Base-by-base conservation (phyloP, 1,140 invertebrate genomes). In the Ostrea denselamellosa region DNA sequence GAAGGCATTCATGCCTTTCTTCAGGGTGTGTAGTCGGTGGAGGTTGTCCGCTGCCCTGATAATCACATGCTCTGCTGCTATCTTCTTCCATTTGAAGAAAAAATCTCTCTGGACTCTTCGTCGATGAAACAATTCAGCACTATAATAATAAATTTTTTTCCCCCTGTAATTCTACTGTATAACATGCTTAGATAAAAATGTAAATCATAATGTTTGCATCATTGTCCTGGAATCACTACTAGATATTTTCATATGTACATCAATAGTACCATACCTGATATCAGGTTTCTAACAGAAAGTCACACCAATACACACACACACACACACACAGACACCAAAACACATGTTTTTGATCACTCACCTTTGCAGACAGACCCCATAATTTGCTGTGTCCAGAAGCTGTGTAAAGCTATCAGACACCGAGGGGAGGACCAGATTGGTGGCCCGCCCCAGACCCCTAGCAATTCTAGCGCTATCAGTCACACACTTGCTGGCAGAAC, bases 1-100 rank as follows among this genome's bases (percentile, higher is more conserved):
- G 19, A 91, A 91, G 9, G 89, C 91, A 83, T 90, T 90, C 91
- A 91, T 91, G 14, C 90, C 91, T 84, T 91, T 91, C 62, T 85
- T 82, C 19, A 91, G 86, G 10, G 83, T 84, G 77, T 91, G 91
- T 58, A 88, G 56, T 22, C 89, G 65, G 25, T 88, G 89, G 7
- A 91, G 86, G 9, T 81, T 82, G 0, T 22, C 86, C 4, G 90
- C 91, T 28, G 86, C 56, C 22, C 84, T 85, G 25, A 89, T 81
- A 5, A 89, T 77, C 7, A 68, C 34, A 19, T 87, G 68, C 28
- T 90, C 85, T 14, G 84, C 85, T 19, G 84, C 58, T 2, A 65
- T 77, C 25, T 85, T 84, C 58, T 86, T 89, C 91, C 91, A 91
- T 14, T 56, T 44, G 3, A 82, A 65, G 9, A 91, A 90, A 68